These are phyloP conservation scores for Dimorphilus gyrociliatus DNA, from an alignment of 2,888 invertebrate genomes.

Conservation along the genomic window DNA sequence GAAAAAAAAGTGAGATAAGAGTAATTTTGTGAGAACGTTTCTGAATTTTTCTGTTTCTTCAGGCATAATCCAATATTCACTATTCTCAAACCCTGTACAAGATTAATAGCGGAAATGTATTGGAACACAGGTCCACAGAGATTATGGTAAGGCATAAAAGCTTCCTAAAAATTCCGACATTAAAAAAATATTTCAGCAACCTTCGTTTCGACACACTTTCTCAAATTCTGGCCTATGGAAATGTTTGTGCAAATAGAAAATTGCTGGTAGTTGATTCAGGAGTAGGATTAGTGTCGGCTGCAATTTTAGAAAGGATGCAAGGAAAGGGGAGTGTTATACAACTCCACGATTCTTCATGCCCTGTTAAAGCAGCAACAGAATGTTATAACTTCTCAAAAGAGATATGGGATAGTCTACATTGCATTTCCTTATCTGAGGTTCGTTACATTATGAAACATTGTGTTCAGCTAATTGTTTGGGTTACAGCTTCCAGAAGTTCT, in stretches of 20 bases:
- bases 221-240: constrained; percentile 64
- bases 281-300: constrained; percentile 64
- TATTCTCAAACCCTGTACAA: constrained; percentile 58
- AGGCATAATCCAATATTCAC: constrained; percentile 28
- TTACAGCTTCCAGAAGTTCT: too few relatives aligned
- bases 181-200: constrained; percentile 38
- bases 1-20: constrained; percentile 61
- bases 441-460: too few relatives aligned
- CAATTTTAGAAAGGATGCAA: constrained; percentile 53
- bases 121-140: constrained; percentile 54
- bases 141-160: constrained; percentile 37
- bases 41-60: constrained; percentile 8
- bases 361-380: constrained; percentile 47
- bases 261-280: constrained; percentile 67
- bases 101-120: constrained; percentile 66
- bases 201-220: constrained; percentile 72
- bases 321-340: too few relatives aligned
- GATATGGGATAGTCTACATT: constrained; percentile 52
- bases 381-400: constrained; percentile 62
- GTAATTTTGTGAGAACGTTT: neutral
- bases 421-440: constrained; percentile 37
- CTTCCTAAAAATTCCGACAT: too few relatives aligned
- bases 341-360: constrained; percentile 4
- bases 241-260: constrained; percentile 50
- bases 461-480: too few relatives aligned